Percentiles rank a stretch among this genome's conserved stretches.
phyloP scores from a whole-genome alignment of 2,113 vertebrate genomes.

The Chaetops frenatus region DNA sequence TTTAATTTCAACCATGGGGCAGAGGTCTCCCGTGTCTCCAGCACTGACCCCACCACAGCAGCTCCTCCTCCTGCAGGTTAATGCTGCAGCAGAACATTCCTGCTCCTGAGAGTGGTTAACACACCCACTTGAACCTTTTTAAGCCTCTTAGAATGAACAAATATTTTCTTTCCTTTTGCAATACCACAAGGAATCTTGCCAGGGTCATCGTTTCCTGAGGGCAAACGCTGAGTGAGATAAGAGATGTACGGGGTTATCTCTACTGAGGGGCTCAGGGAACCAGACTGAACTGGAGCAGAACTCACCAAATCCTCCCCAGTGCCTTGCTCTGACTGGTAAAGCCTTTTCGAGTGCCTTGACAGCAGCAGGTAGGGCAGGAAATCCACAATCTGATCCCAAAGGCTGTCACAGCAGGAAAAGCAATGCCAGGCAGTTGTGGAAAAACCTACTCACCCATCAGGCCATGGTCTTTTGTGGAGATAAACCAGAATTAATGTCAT shows the following conservation, averaged over 20 bases:
- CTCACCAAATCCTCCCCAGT: neutral
- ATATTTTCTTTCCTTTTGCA: conserved; percentile 44
- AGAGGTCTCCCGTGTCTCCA: rapidly evolving
- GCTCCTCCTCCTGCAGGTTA: neutral
- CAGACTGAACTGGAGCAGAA: neutral
- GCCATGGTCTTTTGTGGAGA: neutral
- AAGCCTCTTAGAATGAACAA: neutral
- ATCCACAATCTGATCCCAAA: neutral
- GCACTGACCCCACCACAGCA: neutral
- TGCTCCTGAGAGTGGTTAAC: neutral
- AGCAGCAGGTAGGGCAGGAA: neutral
- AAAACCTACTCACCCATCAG: neutral
- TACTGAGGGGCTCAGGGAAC: neutral
- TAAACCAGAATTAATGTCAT: neutral
- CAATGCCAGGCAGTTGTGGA: neutral
- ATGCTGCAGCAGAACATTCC: neutral
- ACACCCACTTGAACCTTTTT: neutral
- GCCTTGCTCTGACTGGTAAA: neutral
- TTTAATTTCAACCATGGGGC: neutral
- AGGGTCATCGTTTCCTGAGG: neutral
- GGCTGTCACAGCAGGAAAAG: neutral
- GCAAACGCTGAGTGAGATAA: neutral
- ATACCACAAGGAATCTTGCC: conserved; percentile 33
- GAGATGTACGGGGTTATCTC: neutral
- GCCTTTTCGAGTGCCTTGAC: neutral